A percentile compares a stretch with the other conserved stretches of the same genome.
Evolutionary conservation across 2,797 vertebrate species (phyloP).

Genomic region (Sebastes itinus): DNA sequence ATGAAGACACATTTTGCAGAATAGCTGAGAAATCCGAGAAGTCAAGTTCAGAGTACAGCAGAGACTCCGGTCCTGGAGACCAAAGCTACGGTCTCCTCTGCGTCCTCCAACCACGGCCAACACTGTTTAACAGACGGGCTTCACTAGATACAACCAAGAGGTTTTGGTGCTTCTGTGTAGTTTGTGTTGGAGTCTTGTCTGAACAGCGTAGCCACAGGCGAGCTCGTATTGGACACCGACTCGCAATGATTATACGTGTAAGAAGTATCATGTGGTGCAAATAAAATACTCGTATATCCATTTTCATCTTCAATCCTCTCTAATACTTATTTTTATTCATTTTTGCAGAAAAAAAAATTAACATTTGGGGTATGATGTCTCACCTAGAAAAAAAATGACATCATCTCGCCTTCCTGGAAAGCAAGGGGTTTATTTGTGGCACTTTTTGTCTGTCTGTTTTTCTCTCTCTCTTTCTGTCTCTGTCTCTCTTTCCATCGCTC

Average conservation of each 20-base stretch:
- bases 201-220: rapidly evolving
- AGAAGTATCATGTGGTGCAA: neutral
- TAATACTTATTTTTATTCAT: neutral
- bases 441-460: conserved; percentile 6
- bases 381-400: conserved; percentile 8
- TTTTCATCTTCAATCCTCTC: neutral
- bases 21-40: neutral
- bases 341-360: neutral
- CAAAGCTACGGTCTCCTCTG: no score
- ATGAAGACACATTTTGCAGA: conserved; percentile 25
- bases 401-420: conserved; percentile 12
- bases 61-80: no score
- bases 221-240: no score
- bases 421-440: neutral
- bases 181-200: no score
- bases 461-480: neutral
- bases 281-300: neutral
- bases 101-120: rapidly evolving
- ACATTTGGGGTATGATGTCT: neutral
- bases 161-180: no score
- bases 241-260: neutral
- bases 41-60: neutral
- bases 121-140: no score
- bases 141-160: no score
- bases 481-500: neutral